Conservation (phyloP, 2,797 vertebrate species). For the Pygocentrus nattereri region DNA sequence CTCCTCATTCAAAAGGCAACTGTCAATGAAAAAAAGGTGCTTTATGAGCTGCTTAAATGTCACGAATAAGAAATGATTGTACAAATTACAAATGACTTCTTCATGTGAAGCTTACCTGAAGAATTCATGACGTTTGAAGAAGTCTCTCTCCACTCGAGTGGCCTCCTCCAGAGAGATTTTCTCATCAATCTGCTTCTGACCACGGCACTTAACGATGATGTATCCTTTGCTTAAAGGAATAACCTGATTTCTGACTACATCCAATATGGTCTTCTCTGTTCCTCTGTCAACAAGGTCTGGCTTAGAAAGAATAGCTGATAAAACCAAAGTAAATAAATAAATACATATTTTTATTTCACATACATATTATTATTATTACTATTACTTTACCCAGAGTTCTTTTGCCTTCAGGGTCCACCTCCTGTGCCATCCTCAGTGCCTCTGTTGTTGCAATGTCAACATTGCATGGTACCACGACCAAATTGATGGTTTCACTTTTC, state of each 20-base stretch:
- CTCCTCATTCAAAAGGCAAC: slow-evolving; percentile 70
- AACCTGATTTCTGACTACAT: slow-evolving; percentile 69
- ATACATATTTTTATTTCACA: not conserved
- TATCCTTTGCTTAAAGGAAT: slow-evolving; percentile 82
- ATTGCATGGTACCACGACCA: slow-evolving; percentile 85
- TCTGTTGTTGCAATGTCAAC: slow-evolving; percentile 81
- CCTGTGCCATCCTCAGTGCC: slow-evolving; percentile 63
- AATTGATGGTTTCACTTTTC: slow-evolving; percentile 78
- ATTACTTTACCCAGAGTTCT: not conserved
- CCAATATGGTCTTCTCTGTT: slow-evolving; percentile 69
- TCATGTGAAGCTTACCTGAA: slow-evolving; percentile 76
- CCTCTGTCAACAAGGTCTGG: slow-evolving; percentile 82
- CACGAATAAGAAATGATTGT: no score
- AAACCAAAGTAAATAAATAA: not conserved
- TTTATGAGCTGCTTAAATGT: not conserved
- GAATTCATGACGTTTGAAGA: slow-evolving; percentile 77
- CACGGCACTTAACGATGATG: slow-evolving; percentile 82
- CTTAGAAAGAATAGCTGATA: slow-evolving; percentile 78
- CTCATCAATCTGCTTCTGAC: slow-evolving; percentile 79
- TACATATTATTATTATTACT: no score
- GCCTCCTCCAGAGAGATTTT: slow-evolving; percentile 68
- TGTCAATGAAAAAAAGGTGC: slow-evolving; percentile 47
- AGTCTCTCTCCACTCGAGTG: slow-evolving; percentile 72
- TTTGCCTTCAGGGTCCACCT: not conserved
- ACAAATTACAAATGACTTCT: not conserved